These are phyloP conservation scores for Saguinus midas DNA, from an alignment of 2,113 vertebrate genomes.

Conservation along the genomic window DNA sequence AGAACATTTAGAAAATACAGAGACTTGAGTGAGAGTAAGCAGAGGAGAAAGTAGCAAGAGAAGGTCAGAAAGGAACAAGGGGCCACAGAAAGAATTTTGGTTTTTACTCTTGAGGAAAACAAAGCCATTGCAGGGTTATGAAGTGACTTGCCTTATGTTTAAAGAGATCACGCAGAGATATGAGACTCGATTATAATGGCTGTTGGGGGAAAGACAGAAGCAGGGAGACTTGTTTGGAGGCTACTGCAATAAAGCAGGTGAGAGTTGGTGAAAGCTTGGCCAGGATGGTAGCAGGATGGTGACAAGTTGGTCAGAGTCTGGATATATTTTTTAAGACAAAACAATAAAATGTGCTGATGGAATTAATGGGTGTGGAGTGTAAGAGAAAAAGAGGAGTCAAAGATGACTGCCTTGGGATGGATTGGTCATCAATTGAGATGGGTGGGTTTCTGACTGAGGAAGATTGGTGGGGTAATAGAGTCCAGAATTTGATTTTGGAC, in stretches of 20 bases:
- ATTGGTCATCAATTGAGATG: background rate
- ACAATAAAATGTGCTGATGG: background rate
- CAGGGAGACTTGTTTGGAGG: background rate
- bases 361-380: background rate
- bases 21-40: background rate
- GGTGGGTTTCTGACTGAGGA: background rate
- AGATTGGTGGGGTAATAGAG: background rate
- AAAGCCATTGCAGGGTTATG: background rate
- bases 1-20: background rate
- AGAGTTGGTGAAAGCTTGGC: background rate
- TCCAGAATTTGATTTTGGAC: background rate
- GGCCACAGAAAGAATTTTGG: background rate
- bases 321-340: background rate
- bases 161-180: background rate
- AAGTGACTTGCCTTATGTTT: background rate
- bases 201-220: background rate
- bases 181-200: background rate
- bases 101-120: background rate
- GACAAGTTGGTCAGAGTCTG: background rate
- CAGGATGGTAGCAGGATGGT: background rate
- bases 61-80: background rate
- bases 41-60: background rate
- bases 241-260: background rate
- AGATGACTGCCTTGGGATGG: background rate
- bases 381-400: background rate